A percentile compares a stretch with the other conserved stretches of the same genome.
phyloP scores from a whole-genome alignment of 2,113 vertebrate genomes.

The Proterorhinus semilunaris region DNA sequence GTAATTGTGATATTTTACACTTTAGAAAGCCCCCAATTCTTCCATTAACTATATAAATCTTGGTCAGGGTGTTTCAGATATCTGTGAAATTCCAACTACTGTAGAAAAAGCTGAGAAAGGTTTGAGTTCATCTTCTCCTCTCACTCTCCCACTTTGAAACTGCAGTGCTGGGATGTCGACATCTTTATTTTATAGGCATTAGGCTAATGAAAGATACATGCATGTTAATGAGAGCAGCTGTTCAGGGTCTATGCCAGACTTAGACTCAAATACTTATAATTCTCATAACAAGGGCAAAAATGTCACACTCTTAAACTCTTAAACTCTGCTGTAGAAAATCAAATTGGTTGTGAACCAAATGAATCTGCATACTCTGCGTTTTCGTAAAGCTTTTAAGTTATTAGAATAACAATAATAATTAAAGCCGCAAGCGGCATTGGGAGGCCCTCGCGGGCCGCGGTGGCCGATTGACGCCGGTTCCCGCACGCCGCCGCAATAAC shows the following conservation, averaged over 20 bases:
- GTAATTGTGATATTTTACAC: background rate
- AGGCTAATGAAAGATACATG: constrained; percentile 9
- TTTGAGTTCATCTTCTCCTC: background rate
- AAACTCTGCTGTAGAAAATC: constrained; percentile 1
- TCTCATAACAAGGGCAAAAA: constrained; percentile 1
- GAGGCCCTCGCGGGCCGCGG: too few species aligned
- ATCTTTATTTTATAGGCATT: constrained; percentile 11
- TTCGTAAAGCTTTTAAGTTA: background rate
- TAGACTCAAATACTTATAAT: constrained; percentile 1
- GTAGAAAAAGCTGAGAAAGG: too few species aligned
- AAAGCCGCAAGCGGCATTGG: too few species aligned
- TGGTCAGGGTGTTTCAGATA: too few species aligned
- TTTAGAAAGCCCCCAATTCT: too few species aligned
- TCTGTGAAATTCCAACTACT: too few species aligned
- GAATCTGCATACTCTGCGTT: background rate
- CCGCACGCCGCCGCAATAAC: too few species aligned
- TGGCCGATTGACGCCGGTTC: too few species aligned
- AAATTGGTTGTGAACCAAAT: constrained; percentile 6
- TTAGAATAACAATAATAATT: too few species aligned
- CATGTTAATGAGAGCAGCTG: constrained; percentile 13
- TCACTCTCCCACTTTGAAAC: background rate
- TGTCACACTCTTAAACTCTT: background rate
- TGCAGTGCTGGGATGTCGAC: background rate
- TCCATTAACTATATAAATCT: too few species aligned
- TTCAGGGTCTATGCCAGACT: constrained; percentile 1